Conservation (phyloP, 2,888 invertebrate genomes). For the Eueremaeus valkanovi region DNA sequence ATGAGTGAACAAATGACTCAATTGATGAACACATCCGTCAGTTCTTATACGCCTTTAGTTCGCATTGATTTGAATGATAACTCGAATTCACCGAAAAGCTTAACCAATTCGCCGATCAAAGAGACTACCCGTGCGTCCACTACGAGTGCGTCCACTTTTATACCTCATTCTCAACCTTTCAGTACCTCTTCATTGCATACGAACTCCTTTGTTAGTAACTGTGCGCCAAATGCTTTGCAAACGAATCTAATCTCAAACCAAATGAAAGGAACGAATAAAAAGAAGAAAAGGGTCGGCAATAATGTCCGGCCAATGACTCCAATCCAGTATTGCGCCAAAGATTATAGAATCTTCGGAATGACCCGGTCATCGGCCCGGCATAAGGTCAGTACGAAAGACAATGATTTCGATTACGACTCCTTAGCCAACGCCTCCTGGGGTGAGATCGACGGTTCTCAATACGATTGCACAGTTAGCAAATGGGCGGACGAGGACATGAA, state of each 20-base stretch:
- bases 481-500: background rate
- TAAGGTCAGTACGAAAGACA: background rate
- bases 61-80: conserved; percentile 21
- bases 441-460: conserved; percentile 8
- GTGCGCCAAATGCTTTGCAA: too few species aligned
- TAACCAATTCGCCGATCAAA: background rate
- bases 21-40: background rate
- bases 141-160: too few species aligned
- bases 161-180: too few species aligned
- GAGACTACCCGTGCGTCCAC: background rate
- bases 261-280: too few species aligned
- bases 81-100: background rate
- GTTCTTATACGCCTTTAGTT: too few species aligned
- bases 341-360: background rate
- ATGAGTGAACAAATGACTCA: background rate
- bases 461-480: background rate
- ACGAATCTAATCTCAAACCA: too few species aligned
- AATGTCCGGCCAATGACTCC: too few species aligned
- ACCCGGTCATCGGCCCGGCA: background rate
- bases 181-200: too few species aligned
- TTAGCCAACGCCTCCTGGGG: background rate
- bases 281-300: too few species aligned
- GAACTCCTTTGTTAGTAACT: too few species aligned
- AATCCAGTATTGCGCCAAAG: background rate
- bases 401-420: background rate